Evolutionary conservation across 2,797 vertebrate genomes (phyloP).

Genomic region (Hoplostethus mediterraneus): DNA sequence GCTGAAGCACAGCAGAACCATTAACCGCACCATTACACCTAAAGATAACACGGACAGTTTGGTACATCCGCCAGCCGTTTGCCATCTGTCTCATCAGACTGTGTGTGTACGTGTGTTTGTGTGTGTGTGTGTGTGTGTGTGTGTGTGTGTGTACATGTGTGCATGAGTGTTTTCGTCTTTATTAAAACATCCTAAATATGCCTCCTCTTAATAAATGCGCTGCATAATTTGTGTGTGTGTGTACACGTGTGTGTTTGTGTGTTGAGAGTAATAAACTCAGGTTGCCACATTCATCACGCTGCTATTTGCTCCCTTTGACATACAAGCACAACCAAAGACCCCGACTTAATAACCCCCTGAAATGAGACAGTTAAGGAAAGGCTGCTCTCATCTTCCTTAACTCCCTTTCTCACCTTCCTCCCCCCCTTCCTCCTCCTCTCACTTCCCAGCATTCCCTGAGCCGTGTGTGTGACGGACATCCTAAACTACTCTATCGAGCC

Average conservation of each 20-base stretch:
- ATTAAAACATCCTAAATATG: constrained; percentile 21
- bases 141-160: constrained; percentile 4
- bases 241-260: neutral
- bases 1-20: constrained; percentile 76
- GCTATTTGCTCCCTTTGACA: constrained; percentile 41
- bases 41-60: constrained; percentile 81
- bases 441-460: constrained; percentile 49
- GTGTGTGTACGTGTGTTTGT: constrained; percentile 5
- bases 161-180: neutral
- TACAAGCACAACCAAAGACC: constrained; percentile 19
- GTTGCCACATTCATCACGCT: constrained; percentile 50
- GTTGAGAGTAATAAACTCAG: constrained; percentile 50
- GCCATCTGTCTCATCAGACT: constrained; percentile 79
- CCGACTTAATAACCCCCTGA: neutral
- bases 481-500: constrained; percentile 55
- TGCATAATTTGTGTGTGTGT: neutral
- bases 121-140: constrained; percentile 20
- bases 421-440: constrained; percentile 8
- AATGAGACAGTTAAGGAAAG: constrained; percentile 13
- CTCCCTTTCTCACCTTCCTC: neutral
- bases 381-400: neutral
- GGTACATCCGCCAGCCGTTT: constrained; percentile 76
- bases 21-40: constrained; percentile 84
- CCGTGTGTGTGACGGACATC: constrained; percentile 49
- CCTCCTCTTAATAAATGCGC: neutral